These are phyloP conservation scores for Amphibalanus amphitrite DNA, from an alignment of 1,140 invertebrate species.

Conservation along the genomic window DNA sequence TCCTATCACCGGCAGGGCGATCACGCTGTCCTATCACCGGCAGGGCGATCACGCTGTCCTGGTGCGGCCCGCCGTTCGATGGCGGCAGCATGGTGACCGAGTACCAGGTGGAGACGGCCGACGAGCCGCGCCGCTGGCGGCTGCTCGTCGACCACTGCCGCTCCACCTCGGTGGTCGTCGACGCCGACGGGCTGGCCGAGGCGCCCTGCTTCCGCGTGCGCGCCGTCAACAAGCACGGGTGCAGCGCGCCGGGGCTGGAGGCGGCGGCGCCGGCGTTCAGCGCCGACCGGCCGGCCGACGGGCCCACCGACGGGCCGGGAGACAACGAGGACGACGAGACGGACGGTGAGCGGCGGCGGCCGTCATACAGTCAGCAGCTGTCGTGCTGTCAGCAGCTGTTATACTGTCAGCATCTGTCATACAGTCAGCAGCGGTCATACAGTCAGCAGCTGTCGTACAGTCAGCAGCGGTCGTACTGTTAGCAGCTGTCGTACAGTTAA, in stretches of 20 bases:
- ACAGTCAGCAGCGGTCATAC: no score
- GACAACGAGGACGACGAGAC: constrained; percentile 19
- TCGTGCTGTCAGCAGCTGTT: no score
- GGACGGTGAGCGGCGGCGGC: constrained; percentile 21
- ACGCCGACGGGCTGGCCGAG: constrained; percentile 14
- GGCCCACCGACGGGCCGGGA: constrained; percentile 11
- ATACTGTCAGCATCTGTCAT: no score
- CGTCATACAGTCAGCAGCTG: no score
- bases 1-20: no score
- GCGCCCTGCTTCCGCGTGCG: constrained; percentile 36
- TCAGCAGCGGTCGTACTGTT: no score
- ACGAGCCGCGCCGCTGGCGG: neutral
- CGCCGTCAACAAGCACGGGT: constrained; percentile 42
- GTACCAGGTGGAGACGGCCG: constrained; percentile 55
- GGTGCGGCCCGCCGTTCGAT: constrained; percentile 64
- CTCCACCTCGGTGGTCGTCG: constrained; percentile 9
- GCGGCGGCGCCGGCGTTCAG: constrained; percentile 30
- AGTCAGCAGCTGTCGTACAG: no score
- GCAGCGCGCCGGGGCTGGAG: constrained; percentile 53
- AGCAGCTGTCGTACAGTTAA: no score
- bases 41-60: constrained; percentile 37
- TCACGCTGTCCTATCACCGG: neutral
- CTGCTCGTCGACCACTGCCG: neutral
- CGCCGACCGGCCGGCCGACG: neutral
- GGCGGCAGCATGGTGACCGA: constrained; percentile 67